phyloP scores from a whole-genome alignment of 1,140 invertebrate genomes.

The Drosophila bipectinata region DNA sequence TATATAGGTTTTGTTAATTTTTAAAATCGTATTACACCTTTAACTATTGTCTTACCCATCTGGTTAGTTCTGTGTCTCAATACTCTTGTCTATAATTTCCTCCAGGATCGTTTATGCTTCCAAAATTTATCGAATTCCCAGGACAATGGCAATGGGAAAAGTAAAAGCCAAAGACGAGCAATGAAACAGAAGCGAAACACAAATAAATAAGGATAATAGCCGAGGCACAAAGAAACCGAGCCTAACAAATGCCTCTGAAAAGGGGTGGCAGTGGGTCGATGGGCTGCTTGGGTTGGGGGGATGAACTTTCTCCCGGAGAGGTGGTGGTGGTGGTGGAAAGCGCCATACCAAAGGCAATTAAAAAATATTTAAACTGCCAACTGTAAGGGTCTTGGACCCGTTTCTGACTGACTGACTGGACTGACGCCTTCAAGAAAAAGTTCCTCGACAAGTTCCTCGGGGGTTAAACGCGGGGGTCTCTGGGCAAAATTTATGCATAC shows the following conservation, averaged over 20 bases:
- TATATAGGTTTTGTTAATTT: too few species aligned
- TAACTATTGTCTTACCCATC: not conserved
- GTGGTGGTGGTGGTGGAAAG: constrained; percentile 19
- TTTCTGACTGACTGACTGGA: constrained; percentile 38
- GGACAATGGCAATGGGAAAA: constrained; percentile 9
- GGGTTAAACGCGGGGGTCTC: constrained; percentile 1
- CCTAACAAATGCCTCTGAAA: constrained; percentile 25
- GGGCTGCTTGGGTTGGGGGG: constrained; percentile 5
- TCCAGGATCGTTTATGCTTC: constrained; percentile 11
- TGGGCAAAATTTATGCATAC: constrained; percentile 56
- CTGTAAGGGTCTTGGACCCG: constrained; percentile 21
- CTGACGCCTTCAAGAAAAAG: constrained; percentile 32
- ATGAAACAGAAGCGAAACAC: constrained; percentile 63
- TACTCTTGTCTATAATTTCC: constrained; percentile 33
- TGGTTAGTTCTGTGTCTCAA: constrained; percentile 11
- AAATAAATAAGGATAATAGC: constrained; percentile 67
- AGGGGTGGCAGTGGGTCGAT: constrained; percentile 30
- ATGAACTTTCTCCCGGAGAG: not conserved
- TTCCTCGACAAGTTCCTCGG: constrained; percentile 2
- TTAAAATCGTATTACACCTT: too few species aligned
- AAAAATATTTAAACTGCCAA: constrained; percentile 80
- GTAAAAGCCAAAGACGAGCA: constrained; percentile 17
- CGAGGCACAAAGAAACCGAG: constrained; percentile 12
- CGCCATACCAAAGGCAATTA: constrained; percentile 65
- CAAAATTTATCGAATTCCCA: constrained; percentile 52